phyloP scores from a whole-genome alignment of 1,140 invertebrate species.

The Liolophura sinensis region DNA sequence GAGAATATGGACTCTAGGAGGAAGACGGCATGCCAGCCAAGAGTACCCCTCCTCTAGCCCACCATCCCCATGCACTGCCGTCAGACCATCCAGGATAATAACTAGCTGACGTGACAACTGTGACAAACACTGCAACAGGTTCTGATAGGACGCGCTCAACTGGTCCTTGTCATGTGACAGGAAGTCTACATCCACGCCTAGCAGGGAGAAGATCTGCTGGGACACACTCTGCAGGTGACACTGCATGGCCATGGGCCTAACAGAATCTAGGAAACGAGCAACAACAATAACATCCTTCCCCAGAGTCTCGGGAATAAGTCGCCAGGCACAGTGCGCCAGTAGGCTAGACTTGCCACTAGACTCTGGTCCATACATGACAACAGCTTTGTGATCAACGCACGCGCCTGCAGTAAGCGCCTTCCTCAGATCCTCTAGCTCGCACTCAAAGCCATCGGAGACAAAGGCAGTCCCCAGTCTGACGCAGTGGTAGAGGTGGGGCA shows the following conservation, averaged over 20 bases:
- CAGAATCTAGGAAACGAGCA: neutral
- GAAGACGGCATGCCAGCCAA: conserved; percentile 26
- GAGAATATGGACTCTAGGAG: conserved; percentile 29
- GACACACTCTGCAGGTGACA: neutral
- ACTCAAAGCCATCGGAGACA: conserved; percentile 15
- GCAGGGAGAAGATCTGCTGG: conserved; percentile 4
- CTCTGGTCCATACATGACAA: conserved; percentile 27
- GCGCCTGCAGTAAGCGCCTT: conserved; percentile 18
- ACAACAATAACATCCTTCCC: too few relatives aligned
- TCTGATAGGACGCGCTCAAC: conserved; percentile 28
- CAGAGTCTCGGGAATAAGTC: too few relatives aligned
- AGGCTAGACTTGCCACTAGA: conserved; percentile 31
- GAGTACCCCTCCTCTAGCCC: neutral
- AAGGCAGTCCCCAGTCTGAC: conserved; percentile 4
- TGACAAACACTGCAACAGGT: conserved; percentile 26
- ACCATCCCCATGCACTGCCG: conserved; percentile 10
- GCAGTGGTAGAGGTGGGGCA: conserved; percentile 26
- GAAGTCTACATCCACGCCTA: neutral
- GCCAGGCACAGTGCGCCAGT: conserved; percentile 6
- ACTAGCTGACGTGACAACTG: conserved; percentile 27
- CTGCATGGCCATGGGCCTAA: too few relatives aligned
- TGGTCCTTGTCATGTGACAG: conserved; percentile 16
- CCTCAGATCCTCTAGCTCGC: conserved; percentile 17
- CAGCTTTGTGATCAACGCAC: conserved; percentile 26
- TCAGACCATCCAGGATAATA: conserved; percentile 23